These are phyloP conservation scores for Villa cingulata DNA, from an alignment of 2,888 invertebrate species.

Conservation along the genomic window DNA sequence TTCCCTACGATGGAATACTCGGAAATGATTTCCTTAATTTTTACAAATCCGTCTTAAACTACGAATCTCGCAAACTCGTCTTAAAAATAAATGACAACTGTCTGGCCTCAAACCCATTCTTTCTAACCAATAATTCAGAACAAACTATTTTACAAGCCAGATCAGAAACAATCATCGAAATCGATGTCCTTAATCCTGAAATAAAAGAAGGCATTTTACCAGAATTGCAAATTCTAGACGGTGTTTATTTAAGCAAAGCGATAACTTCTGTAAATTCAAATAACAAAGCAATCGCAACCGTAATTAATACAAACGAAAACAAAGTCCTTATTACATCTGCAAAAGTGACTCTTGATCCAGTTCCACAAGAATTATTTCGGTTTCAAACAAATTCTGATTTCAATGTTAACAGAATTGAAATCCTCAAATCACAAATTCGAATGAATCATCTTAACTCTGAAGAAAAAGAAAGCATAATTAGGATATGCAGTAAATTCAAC, in stretches of 20 bases:
- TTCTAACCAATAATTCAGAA: too few species aligned
- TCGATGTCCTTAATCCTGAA: background rate
- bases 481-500: constrained; percentile 6
- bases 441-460: constrained; percentile 18
- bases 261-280: background rate
- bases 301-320: background rate
- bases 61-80: too few species aligned
- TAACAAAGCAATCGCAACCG: background rate
- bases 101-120: too few species aligned
- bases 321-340: background rate
- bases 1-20: too few species aligned
- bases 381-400: background rate
- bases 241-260: background rate
- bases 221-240: background rate
- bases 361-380: background rate
- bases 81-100: too few species aligned
- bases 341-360: background rate
- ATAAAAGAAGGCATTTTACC: background rate
- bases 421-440: constrained; percentile 3
- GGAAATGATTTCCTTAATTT: too few species aligned
- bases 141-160: background rate
- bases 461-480: constrained; percentile 4
- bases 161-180: background rate
- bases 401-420: background rate
- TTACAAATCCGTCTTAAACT: too few species aligned